Conservation (phyloP, 1,140 invertebrate genomes). For the Meloidogyne hapla region DNA sequence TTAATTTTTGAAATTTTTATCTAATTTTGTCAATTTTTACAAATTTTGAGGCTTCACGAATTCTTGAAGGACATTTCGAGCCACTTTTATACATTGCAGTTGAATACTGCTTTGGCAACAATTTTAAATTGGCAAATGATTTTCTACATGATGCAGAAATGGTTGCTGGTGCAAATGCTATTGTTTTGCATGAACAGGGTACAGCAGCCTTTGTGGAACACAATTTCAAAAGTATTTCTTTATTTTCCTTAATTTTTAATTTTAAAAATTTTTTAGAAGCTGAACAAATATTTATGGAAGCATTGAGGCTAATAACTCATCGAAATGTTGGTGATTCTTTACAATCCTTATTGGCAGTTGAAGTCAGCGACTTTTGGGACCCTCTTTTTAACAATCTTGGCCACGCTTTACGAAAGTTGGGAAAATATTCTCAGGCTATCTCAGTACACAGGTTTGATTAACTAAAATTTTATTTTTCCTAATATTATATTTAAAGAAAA, state of each 20-base stretch:
- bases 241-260: constrained; percentile 19
- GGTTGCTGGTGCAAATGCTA: constrained; percentile 45
- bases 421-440: constrained; percentile 47
- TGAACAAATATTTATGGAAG: constrained; percentile 21
- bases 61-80: constrained; percentile 54
- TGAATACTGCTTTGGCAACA: constrained; percentile 53
- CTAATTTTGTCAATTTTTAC: background rate
- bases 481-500: constrained; percentile 24
- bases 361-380: constrained; percentile 52
- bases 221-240: constrained; percentile 37
- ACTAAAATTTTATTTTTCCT: constrained; percentile 9
- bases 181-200: constrained; percentile 52
- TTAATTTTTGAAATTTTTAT: background rate
- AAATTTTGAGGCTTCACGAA: constrained; percentile 49
- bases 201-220: constrained; percentile 42
- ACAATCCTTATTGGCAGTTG: constrained; percentile 2
- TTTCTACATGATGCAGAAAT: constrained; percentile 48
- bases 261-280: constrained; percentile 37
- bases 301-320: constrained; percentile 6
- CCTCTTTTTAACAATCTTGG: constrained; percentile 52
- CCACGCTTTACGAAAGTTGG: constrained; percentile 45
- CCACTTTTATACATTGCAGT: constrained; percentile 54
- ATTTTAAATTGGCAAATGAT: constrained; percentile 48
- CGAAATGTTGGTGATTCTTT: background rate
- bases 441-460: constrained; percentile 37